Evolutionary conservation across 92 coral and sea anemone genomes (phyloP).

Genomic region (Porites divaricata): DNA sequence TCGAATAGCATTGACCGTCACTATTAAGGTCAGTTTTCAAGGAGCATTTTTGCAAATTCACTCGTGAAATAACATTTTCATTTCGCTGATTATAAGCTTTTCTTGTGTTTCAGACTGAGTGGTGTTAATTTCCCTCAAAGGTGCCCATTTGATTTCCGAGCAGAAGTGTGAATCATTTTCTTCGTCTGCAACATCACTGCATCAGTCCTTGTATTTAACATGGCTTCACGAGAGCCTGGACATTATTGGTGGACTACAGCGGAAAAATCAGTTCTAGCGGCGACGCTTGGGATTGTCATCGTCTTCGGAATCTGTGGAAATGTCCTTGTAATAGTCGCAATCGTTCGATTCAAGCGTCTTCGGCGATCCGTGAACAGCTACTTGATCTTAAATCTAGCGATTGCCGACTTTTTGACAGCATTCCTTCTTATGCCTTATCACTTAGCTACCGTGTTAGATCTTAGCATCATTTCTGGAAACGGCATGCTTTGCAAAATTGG

Average conservation of each 20-base stretch:
- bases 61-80: too few species aligned
- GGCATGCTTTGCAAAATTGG: conserved; percentile 62
- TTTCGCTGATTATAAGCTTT: too few species aligned
- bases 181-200: too few species aligned
- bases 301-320: conserved; percentile 67
- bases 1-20: too few species aligned
- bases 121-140: too few species aligned
- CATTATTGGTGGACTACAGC: conserved; percentile 24
- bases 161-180: too few species aligned
- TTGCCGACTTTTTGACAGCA: conserved; percentile 58
- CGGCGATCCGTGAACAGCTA: conserved; percentile 60
- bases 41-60: too few species aligned
- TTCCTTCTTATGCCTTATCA: conserved; percentile 68
- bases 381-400: conserved; percentile 63
- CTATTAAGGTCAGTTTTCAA: too few species aligned
- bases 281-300: conserved; percentile 52
- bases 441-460: conserved; percentile 54
- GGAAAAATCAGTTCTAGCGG: conserved; percentile 23
- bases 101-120: too few species aligned
- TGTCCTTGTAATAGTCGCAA: conserved; percentile 50
- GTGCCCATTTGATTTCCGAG: too few species aligned
- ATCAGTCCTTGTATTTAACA: neutral
- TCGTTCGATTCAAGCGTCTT: conserved; percentile 55
- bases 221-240: neutral
- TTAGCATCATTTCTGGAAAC: conserved; percentile 46